Percentiles rank a stretch among this genome's conserved stretches.
These are phyloP conservation scores for Otolemur garnettii DNA, from an alignment of 2,113 vertebrate species.

Conservation along the genomic window DNA sequence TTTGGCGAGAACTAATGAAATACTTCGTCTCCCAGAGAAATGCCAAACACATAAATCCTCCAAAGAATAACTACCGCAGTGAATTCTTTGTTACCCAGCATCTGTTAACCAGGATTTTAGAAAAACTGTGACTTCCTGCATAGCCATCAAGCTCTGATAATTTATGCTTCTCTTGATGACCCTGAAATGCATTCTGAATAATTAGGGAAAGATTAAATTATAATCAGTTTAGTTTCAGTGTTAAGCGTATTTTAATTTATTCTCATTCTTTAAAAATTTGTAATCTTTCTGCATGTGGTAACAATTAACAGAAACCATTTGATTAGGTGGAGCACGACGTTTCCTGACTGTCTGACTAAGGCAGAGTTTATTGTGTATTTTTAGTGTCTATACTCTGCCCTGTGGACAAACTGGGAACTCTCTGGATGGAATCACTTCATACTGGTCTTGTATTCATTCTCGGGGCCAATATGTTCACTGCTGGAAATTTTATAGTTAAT, in stretches of 20 bases:
- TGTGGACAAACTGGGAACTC: neutral
- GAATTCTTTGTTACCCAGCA: constrained; percentile 68
- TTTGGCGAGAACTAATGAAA: constrained; percentile 66
- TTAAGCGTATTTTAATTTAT: constrained; percentile 85
- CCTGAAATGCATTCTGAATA: constrained; percentile 83
- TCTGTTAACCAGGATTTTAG: constrained; percentile 70
- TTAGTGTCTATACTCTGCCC: neutral
- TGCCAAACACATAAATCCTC: constrained; percentile 50
- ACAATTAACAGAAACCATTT: constrained; percentile 82
- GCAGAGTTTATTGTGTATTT: constrained; percentile 53
- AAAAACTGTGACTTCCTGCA: constrained; percentile 80
- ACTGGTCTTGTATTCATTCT: neutral
- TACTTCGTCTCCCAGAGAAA: constrained; percentile 57
- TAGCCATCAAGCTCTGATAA: constrained; percentile 82
- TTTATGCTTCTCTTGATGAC: constrained; percentile 83
- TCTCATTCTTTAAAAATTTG: constrained; percentile 82
- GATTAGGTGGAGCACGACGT: constrained; percentile 76
- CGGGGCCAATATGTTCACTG: neutral
- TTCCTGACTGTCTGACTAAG: constrained; percentile 75
- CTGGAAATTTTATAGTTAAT: constrained; percentile 38
- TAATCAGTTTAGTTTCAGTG: constrained; percentile 84
- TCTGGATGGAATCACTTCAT: neutral
- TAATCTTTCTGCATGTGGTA: constrained; percentile 82
- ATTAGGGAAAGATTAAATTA: constrained; percentile 84
- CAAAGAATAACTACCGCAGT: constrained; percentile 48